A percentile compares a stretch with the other conserved stretches of the same genome.
These are phyloP conservation scores for Anarhynchus alexandrinus DNA, from an alignment of 2,113 vertebrate species.

Conservation along the genomic window DNA sequence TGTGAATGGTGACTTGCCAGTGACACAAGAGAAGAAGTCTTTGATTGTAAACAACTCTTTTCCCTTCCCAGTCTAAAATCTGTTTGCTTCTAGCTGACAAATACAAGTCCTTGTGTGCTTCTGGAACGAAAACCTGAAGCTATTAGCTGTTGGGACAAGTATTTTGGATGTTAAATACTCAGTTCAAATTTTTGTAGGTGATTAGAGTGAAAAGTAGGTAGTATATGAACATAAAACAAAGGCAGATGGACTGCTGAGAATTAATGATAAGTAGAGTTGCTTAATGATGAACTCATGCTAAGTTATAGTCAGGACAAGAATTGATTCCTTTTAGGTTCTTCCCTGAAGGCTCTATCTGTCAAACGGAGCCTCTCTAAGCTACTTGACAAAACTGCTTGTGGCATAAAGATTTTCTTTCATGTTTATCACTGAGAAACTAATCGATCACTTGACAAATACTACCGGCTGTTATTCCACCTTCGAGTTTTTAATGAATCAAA, in stretches of 20 bases:
- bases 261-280: not conserved
- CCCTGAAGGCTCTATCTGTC: constrained; percentile 56
- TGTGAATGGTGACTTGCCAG: not conserved
- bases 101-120: not conserved
- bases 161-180: not conserved
- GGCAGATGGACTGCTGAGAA: not conserved
- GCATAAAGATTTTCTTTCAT: constrained; percentile 63
- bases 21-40: not conserved
- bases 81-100: not conserved
- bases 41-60: not conserved
- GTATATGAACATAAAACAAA: not conserved
- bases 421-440: constrained; percentile 46
- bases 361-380: not conserved
- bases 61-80: not conserved
- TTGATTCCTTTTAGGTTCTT: constrained; percentile 42
- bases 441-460: not conserved
- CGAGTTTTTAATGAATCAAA: not conserved
- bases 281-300: constrained; percentile 29
- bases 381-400: constrained; percentile 41
- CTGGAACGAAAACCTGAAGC: not conserved
- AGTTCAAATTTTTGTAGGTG: not conserved
- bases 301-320: constrained; percentile 18
- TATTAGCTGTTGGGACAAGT: not conserved
- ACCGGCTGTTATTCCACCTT: not conserved
- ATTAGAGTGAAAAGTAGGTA: not conserved